These are phyloP conservation scores for Plemyria rubiginata DNA, from an alignment of 2,888 invertebrate genomes.

Conservation along the genomic window DNA sequence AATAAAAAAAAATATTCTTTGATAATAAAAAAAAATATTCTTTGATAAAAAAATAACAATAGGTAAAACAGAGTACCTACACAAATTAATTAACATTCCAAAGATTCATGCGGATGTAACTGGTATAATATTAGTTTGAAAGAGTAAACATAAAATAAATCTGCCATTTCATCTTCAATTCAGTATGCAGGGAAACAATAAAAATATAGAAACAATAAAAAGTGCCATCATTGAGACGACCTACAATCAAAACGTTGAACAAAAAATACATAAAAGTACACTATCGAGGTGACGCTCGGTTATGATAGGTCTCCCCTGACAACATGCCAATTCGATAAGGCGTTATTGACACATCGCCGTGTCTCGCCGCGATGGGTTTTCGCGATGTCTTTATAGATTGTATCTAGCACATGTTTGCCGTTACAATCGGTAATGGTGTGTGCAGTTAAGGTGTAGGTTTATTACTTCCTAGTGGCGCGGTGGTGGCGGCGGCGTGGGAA, in stretches of 20 bases:
- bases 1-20: too few relatives aligned
- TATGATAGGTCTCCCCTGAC: slow-evolving; percentile 53
- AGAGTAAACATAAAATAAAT: slow-evolving; percentile 19
- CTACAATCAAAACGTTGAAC: slow-evolving; percentile 32
- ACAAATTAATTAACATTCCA: neutral
- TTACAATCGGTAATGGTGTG: slow-evolving; percentile 81
- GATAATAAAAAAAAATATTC: neutral
- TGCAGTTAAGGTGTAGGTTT: slow-evolving; percentile 82
- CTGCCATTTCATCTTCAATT: slow-evolving; percentile 24
- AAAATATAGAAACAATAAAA: slow-evolving; percentile 19
- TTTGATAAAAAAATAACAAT: too few relatives aligned
- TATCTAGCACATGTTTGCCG: slow-evolving; percentile 75
- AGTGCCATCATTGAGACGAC: slow-evolving; percentile 31
- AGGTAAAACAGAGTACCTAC: neutral
- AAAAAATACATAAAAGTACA: slow-evolving; percentile 40
- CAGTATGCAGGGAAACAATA: slow-evolving; percentile 19
- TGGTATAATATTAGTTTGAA: neutral
- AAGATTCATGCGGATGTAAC: neutral
- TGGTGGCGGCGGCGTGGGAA: slow-evolving; percentile 66
- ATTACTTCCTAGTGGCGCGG: slow-evolving; percentile 75
- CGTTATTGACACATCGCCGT: slow-evolving; percentile 65
- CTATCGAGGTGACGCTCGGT: slow-evolving; percentile 38
- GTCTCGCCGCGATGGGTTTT: slow-evolving; percentile 43
- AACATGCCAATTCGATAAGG: slow-evolving; percentile 73
- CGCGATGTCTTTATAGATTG: slow-evolving; percentile 63